Base-by-base conservation (phyloP, 2,113 vertebrate species). In the Himantopus leucocephalus region DNA sequence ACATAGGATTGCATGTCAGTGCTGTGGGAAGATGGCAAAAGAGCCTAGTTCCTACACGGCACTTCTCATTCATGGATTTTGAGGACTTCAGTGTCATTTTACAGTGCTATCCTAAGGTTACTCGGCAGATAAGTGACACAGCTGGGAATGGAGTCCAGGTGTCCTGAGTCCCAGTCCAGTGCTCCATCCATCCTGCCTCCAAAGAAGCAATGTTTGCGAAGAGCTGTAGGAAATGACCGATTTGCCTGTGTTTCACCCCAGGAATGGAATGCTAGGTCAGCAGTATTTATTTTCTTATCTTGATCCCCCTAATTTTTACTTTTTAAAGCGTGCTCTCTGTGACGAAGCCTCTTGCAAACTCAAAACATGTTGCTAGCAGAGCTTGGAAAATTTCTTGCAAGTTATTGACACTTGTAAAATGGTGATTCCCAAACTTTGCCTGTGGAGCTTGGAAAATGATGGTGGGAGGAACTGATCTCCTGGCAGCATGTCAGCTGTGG, bases 231-330 rank as follows among this genome's bases (percentile, higher is more conserved):
- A 96, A 92, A 92, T 94, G 74, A 80, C 86, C 1, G 0, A 43
- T 92, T 94, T 96, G 68, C 58, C 64, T 68, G 43, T 43, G 50
- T 85, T 92, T 95, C 86, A 78, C 62, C 45, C 68, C 14, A 0
- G 64, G 45, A 87, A 68, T 86, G 83, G 86, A 96, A 96, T 85
- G 83, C 78, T 92, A 77, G 52, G 80, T 94, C 88, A 93, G 64
- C 83, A 87, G 30, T 87, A 94, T 94, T 95, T 96, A 72, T 91
- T 94, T 88, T 95, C 75, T 85, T 96, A 70, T 92, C 92, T 60
- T 89, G 79, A 95, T 96, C 53, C 26, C 52, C 23, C 35, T 88
- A 53, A 84, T 92, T 97, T 95, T 94, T 84, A 83, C 45, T 70
- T 96, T 93, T 90, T 71, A 82, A 91, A 90, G 41, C 78, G 19